phyloP scores from a whole-genome alignment of 2,888 invertebrate genomes.

The Meghimatium bilineatum region DNA sequence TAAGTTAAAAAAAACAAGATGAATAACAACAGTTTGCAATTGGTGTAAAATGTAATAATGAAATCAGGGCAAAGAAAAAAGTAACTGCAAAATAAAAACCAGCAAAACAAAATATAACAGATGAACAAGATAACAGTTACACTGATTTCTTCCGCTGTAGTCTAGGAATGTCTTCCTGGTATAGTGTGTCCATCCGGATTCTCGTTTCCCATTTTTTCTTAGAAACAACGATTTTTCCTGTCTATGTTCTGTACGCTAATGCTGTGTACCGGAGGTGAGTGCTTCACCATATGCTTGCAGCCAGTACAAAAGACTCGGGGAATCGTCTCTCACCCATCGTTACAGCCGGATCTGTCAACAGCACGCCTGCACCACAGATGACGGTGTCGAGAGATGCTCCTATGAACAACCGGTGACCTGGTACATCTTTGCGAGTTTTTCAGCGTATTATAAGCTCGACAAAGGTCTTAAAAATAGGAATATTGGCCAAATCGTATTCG shows the following conservation, averaged over 20 bases:
- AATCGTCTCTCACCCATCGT: slow-evolving; percentile 28
- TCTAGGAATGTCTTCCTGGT: slow-evolving; percentile 3
- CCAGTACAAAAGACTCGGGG: slow-evolving; percentile 25
- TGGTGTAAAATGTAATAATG: background rate
- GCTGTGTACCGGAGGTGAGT: slow-evolving; percentile 29
- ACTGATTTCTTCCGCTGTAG: background rate
- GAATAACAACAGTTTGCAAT: too few species aligned
- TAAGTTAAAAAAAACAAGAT: too few species aligned
- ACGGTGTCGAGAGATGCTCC: slow-evolving; percentile 32
- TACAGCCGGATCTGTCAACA: slow-evolving; percentile 42
- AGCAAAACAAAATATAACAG: background rate
- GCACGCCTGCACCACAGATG: slow-evolving; percentile 24
- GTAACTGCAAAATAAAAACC: background rate
- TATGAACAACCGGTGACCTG: slow-evolving; percentile 14
- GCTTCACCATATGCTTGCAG: slow-evolving; percentile 24
- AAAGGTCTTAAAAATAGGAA: slow-evolving; percentile 37
- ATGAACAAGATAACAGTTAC: background rate
- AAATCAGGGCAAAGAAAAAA: background rate
- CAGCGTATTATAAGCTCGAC: slow-evolving; percentile 37
- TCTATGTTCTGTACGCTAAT: slow-evolving; percentile 25
- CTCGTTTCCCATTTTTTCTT: background rate
- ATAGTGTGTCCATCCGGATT: slow-evolving; percentile 13
- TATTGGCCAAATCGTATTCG: background rate
- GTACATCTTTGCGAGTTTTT: slow-evolving; percentile 34
- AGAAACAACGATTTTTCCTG: slow-evolving; percentile 20